Evolutionary conservation across 2,113 vertebrate species (phyloP).

Genomic region (Myocastor coypus): DNA sequence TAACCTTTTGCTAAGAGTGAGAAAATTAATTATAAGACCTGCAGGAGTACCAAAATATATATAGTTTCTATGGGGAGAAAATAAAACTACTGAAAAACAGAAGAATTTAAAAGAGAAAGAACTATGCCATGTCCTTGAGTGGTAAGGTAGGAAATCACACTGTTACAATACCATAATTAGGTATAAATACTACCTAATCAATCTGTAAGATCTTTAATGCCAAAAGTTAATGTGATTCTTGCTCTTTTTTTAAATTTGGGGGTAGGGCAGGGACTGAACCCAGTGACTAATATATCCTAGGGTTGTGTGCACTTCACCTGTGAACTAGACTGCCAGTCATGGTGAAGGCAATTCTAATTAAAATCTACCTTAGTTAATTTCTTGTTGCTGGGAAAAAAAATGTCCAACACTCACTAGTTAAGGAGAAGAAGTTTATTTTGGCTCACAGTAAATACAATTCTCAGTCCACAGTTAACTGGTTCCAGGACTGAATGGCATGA

Average conservation of each 20-base stretch:
- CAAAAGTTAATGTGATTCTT: neutral
- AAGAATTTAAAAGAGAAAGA: neutral
- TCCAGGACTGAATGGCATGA: neutral
- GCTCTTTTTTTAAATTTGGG: neutral
- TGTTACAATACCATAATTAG: neutral
- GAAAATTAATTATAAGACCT: constrained; percentile 52
- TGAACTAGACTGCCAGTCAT: neutral
- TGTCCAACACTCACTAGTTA: neutral
- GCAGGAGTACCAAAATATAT: neutral
- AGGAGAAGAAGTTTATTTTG: neutral
- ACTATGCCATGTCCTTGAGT: neutral
- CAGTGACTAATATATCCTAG: neutral
- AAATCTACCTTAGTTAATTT: neutral
- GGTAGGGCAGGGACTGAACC: neutral
- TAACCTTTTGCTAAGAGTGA: neutral
- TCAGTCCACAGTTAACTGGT: neutral
- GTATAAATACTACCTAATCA: neutral
- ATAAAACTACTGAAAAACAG: constrained; percentile 24
- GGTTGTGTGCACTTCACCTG: neutral
- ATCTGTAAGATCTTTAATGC: neutral
- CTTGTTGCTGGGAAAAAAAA: neutral
- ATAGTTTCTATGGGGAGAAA: neutral
- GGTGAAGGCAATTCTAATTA: neutral
- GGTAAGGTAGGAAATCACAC: neutral
- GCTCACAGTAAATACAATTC: neutral